Evolutionary conservation across 2,113 vertebrate species (phyloP).

Genomic region (Callospermophilus lateralis): DNA sequence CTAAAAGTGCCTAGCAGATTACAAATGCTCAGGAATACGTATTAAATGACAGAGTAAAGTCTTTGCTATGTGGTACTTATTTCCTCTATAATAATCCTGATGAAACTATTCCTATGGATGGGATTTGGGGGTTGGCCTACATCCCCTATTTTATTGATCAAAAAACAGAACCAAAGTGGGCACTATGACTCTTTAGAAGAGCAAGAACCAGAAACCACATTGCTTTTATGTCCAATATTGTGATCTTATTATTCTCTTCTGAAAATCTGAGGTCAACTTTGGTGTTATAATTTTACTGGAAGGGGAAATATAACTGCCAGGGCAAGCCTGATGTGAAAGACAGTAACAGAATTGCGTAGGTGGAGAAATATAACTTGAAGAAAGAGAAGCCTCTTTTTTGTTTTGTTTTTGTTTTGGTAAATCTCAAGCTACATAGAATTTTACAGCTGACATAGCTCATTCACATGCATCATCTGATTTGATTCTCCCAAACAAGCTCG

Average conservation of each 20-base stretch:
- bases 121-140: background rate
- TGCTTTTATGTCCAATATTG: background rate
- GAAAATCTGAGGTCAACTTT: conserved; percentile 39
- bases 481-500: conserved; percentile 3
- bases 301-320: conserved; percentile 16
- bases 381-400: conserved; percentile 17
- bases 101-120: background rate
- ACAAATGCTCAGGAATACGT: background rate
- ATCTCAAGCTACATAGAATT: background rate
- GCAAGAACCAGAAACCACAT: background rate
- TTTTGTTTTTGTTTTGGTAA: background rate
- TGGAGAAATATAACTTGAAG: conserved; percentile 36
- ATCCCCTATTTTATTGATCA: background rate
- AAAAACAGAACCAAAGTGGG: background rate
- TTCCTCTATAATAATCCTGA: background rate
- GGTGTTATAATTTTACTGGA: conserved; percentile 17
- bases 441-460: conserved; percentile 60
- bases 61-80: background rate
- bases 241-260: background rate
- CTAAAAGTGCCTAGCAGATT: background rate
- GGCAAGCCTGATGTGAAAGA: background rate
- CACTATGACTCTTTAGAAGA: background rate
- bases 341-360: background rate
- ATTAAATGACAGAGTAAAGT: background rate
- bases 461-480: conserved; percentile 33